phyloP scores from a whole-genome alignment of 1,140 invertebrate species.

The Camponotus pennsylvanicus region DNA sequence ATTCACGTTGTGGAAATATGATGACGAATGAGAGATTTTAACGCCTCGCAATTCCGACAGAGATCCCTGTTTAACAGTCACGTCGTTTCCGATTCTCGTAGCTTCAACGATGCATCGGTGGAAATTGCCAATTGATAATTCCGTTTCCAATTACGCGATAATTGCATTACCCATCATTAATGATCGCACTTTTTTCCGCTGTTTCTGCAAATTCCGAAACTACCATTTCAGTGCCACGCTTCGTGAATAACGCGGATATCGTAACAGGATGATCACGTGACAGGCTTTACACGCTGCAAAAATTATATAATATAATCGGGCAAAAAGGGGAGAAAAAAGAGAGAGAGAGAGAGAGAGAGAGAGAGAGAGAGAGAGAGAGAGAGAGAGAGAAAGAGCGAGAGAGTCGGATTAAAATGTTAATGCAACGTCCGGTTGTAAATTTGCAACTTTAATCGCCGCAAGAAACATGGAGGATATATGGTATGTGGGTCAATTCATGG shows the following conservation, averaged over 20 bases:
- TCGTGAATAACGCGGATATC: constrained; percentile 37
- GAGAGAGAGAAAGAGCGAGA: neutral
- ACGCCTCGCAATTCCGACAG: constrained; percentile 3
- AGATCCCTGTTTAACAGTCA: constrained; percentile 16
- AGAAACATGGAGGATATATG: constrained; percentile 13
- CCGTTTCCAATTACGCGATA: constrained; percentile 41
- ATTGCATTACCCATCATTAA: constrained; percentile 26
- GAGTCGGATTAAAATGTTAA: neutral
- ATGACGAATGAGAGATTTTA: constrained; percentile 45
- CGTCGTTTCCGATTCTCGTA: neutral
- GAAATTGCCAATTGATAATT: neutral
- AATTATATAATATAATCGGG: constrained; percentile 31
- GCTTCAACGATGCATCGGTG: neutral
- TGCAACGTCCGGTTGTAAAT: constrained; percentile 28
- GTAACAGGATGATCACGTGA: constrained; percentile 37
- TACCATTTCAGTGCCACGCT: constrained; percentile 28
- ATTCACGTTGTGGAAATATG: neutral
- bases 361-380: neutral
- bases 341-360: neutral
- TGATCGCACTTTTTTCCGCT: neutral
- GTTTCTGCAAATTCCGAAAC: neutral
- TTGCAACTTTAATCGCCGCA: neutral
- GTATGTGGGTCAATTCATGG: constrained; percentile 47
- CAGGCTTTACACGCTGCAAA: constrained; percentile 17
- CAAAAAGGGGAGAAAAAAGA: neutral